Base-by-base conservation (phyloP, 2,797 vertebrate species). In the Rhinella marina region DNA sequence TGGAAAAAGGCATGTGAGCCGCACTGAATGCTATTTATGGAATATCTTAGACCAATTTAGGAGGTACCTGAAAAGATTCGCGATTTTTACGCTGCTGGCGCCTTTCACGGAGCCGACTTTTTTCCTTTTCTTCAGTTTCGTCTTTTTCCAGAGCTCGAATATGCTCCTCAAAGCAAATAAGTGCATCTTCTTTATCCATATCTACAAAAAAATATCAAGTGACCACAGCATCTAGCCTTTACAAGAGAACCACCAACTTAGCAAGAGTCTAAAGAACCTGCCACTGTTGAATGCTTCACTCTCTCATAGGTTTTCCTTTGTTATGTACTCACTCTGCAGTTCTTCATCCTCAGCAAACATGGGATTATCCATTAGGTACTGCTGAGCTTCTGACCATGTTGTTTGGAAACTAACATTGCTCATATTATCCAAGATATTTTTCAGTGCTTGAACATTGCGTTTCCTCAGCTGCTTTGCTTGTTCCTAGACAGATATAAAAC, bases 331-430 rank as follows among this genome's bases (percentile, higher is more conserved):
- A 95, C 94, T 95, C 91, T 95, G 94, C 48, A 95, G 88, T 50
- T 95, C 94, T 86, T 94, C 93, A 85, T 95, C 94, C 90, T 94
- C 92, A 73, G 94, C 93, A 92, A 95, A 95, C 89, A 92, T 94
- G 87, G 94, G 94, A 81, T 95, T 94, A 88, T 95, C 94, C 94
- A 95, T 94, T 81, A 95, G 92, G 90, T 94, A 93, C 90, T 95
- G 94, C 87, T 95, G 94, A 62, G 94, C 94, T 88, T 95, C 94
- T 70, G 94, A 94, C 94, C 94, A 95, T 0, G 93, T 95, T 52
- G 94, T 95, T 83, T 94, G 93, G 90, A 94, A 95, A 83, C 88
- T 93, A 87, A 95, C 94, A 11, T 93, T 94, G 87, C 92, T 94
- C 94, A 94, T 95, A 79, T 93, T 93, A 90, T 94, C 94, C 86